phyloP scores from a whole-genome alignment of 1,140 invertebrate species.

The Callitettix versicolor region DNA sequence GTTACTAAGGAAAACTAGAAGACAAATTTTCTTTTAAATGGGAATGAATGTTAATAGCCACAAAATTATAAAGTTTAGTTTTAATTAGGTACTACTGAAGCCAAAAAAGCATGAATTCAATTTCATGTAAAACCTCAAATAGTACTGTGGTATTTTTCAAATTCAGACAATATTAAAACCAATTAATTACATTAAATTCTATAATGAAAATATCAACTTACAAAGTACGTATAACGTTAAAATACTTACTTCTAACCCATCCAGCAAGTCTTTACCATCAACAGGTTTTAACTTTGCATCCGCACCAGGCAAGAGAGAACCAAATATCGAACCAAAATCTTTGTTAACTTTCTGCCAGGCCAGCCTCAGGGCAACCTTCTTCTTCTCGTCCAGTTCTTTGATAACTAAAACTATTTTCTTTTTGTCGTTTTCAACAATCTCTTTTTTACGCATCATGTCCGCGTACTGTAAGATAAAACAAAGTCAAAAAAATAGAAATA shows the following conservation, averaged over 20 bases:
- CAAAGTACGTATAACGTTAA: too few species aligned
- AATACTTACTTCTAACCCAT: conserved; percentile 72
- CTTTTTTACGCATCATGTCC: conserved; percentile 67
- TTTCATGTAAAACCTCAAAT: too few species aligned
- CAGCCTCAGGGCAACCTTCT: conserved; percentile 63
- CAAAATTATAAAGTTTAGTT: too few species aligned
- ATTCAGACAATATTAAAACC: too few species aligned
- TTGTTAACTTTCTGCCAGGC: conserved; percentile 74
- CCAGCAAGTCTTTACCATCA: conserved; percentile 58
- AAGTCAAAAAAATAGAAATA: background rate
- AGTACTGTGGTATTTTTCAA: too few species aligned
- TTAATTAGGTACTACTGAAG: too few species aligned
- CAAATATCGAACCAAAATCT: conserved; percentile 96
- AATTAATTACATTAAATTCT: too few species aligned
- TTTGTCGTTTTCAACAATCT: conserved; percentile 79
- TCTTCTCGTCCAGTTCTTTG: conserved; percentile 79
- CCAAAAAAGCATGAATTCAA: too few species aligned
- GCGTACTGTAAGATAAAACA: conserved; percentile 46
- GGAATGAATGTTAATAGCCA: too few species aligned
- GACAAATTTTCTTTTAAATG: too few species aligned
- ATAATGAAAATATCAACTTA: too few species aligned
- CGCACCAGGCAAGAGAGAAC: conserved; percentile 79
- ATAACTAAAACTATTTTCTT: conserved; percentile 74
- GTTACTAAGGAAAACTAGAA: too few species aligned
- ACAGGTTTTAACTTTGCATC: conserved; percentile 74